Evolutionary conservation across 2,888 invertebrate species (phyloP), one percentile per base, ranked within the genome.

Genomic region (Mylabris sibirica): DNA sequence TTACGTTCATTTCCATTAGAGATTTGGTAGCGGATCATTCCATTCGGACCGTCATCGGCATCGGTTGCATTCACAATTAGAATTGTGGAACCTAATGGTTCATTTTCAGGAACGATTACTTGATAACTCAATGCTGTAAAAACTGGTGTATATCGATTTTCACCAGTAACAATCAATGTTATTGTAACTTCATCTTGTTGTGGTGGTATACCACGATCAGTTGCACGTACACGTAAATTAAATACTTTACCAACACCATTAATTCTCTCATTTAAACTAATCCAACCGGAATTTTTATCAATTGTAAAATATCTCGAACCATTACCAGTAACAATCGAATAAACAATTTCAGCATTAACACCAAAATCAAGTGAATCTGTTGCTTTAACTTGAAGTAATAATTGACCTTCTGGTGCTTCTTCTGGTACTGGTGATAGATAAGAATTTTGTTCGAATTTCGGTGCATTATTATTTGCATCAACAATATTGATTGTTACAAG

Each of bases 401-500:
- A 89, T 82, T 93, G 92, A 0, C 93, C 93, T 5, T 89, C 81
- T 0, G 86, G 84, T 0, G 93, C 93, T 74, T 91, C 92, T 82
- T 93, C 92, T 0, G 95, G 94, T 1, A 96, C 92, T 0, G 96
- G 94, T 1, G 93, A 90, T 59, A 95, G 87, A 80, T 93, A 95
- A 74, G 91, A 89, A 57, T 89, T 85, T 62, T 90, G 86, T 75
- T 91, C 90, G 81, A 98, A 98, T 79, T 90, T 90, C 0, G 98
- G 98, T 8, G 95, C 90, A 82, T 96, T 94, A 81, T 97, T 96
- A 82, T 98, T 97, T 4, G 95, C 95, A 83, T 97, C 96, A 0
- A 96, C 94, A 0, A 98, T 92, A 80, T 94, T 95, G 34, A 98
- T 92, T 59, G 92, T 92, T 0, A 97, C 92, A 38, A 93, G 86